Base-by-base conservation (phyloP, 2,113 vertebrate species). In the Pao palembangensis region DNA sequence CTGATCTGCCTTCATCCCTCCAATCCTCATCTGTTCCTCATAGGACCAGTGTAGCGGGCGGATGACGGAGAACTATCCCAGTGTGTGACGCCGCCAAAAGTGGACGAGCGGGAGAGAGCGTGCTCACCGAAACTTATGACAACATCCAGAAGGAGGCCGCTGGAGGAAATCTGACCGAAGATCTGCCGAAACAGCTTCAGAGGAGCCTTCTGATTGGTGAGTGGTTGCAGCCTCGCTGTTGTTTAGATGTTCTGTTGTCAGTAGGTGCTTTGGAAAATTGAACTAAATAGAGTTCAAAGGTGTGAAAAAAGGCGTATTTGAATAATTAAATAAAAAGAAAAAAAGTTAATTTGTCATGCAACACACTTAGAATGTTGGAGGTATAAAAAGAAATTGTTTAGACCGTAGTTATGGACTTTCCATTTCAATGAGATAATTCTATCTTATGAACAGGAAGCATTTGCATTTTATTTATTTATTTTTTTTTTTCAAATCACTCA, bases 1-100 rank as follows among this genome's bases (percentile, higher is more conserved):
- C 89, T 91, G 87, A 91, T 90, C 90, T 91, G 81, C 71, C 85
- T 90, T 90, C 89, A 91, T 91, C 88, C 88, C 85, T 87, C 69
- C 82, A 90, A 90, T 91, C 87, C 88, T 91, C 88, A 88, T 90
- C 88, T 88, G 86, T 88, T 87, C 83, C 73, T 82, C 87, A 80
- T 66, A 82, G 89, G 73, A 79, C 76, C 76, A 69, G 64, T 44
- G 52, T 64, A 75, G 77, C 38, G 81, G 74, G 82, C 61, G 73
- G 67, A 74, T 61, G 72, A 63, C 63, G 28, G 72, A 72, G 72
- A 74, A 79, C 69, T 68, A 79, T 54, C 46, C 21, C 48, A 43
- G 75, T 70, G 75, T 57, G 59, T 72, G 65, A 75, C 50, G 77
- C 54, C 63, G 78, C 54, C 62, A 85, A 71, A 75, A 78, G 75